phyloP scores from a whole-genome alignment of 2,113 vertebrate species.

The Elephantulus edwardii region DNA sequence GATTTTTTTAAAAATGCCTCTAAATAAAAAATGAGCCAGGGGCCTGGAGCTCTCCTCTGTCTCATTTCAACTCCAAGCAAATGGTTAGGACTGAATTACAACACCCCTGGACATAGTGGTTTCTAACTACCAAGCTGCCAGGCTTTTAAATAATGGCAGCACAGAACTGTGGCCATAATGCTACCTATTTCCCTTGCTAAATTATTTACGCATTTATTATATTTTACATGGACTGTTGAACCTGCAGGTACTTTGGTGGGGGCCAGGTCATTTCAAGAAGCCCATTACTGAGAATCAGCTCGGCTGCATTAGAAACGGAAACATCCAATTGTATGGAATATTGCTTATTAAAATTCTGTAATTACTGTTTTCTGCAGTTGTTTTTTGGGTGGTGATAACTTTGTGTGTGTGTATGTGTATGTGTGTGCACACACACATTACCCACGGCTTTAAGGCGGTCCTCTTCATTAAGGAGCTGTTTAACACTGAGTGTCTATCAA shows the following conservation, averaged over 20 bases:
- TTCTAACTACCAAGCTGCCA: slow-evolving; percentile 61
- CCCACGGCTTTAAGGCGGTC: slow-evolving; percentile 71
- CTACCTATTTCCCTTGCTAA: slow-evolving; percentile 83
- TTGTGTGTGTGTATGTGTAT: slow-evolving; percentile 61
- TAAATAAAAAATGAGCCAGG: slow-evolving; percentile 76
- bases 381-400: slow-evolving; percentile 77
- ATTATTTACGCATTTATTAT: slow-evolving; percentile 84
- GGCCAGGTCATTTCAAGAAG: slow-evolving; percentile 80
- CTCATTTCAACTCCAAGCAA: slow-evolving; percentile 61
- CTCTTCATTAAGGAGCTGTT: slow-evolving; percentile 81
- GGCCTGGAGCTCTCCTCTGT: slow-evolving; percentile 38
- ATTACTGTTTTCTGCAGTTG: slow-evolving; percentile 79
- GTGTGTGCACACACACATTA: slow-evolving; percentile 17
- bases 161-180: slow-evolving; percentile 65
- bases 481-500: slow-evolving; percentile 74
- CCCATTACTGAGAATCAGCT: slow-evolving; percentile 74
- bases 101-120: slow-evolving; percentile 34
- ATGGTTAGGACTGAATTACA: slow-evolving; percentile 48
- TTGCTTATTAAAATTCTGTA: slow-evolving; percentile 82
- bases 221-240: slow-evolving; percentile 81
- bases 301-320: slow-evolving; percentile 57
- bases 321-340: slow-evolving; percentile 70
- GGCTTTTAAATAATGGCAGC: slow-evolving; percentile 69
- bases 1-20: slow-evolving; percentile 44
- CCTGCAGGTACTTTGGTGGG: slow-evolving; percentile 74